Conservation (phyloP, 2,113 vertebrate species). For the Mesitornis unicolor region DNA sequence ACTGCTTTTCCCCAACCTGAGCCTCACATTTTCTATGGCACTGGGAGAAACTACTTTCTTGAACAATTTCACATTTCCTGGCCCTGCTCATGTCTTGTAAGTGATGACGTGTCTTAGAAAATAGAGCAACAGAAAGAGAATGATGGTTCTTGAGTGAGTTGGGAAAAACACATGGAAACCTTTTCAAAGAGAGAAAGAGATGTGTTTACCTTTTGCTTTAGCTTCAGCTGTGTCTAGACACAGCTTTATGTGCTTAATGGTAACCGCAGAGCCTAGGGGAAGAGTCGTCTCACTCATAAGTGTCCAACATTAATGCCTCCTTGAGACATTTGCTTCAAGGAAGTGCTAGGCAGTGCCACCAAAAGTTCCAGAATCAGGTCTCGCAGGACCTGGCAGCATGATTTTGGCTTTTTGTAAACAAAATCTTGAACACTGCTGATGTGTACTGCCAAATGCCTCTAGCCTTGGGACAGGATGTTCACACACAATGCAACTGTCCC, state of each 20-base stretch:
- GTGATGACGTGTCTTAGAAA: conserved; percentile 57
- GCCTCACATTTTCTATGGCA: not conserved
- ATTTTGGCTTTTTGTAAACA: not conserved
- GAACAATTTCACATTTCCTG: conserved; percentile 51
- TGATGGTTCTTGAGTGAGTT: conserved; percentile 10
- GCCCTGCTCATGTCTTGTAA: conserved; percentile 29
- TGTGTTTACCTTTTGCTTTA: conserved; percentile 45
- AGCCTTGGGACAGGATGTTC: not conserved
- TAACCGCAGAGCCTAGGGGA: not conserved
- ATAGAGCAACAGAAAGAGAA: conserved; percentile 16
- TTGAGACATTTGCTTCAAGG: not conserved
- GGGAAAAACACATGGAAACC: conserved; percentile 27
- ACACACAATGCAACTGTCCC: not conserved
- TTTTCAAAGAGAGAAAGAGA: conserved; percentile 29
- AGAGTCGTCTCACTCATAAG: not conserved
- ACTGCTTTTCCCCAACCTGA: not conserved
- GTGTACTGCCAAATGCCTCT: not conserved
- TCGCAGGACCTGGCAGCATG: not conserved
- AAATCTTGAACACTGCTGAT: not conserved
- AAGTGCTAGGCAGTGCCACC: not conserved
- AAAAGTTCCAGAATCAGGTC: not conserved
- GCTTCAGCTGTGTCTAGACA: conserved; percentile 31
- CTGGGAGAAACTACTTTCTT: conserved; percentile 38
- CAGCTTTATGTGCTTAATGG: not conserved
- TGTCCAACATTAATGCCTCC: not conserved